Percentiles rank a stretch among this genome's conserved stretches.
phyloP scores from a whole-genome alignment of 2,113 vertebrate genomes.

The Spizaetus ornatus region DNA sequence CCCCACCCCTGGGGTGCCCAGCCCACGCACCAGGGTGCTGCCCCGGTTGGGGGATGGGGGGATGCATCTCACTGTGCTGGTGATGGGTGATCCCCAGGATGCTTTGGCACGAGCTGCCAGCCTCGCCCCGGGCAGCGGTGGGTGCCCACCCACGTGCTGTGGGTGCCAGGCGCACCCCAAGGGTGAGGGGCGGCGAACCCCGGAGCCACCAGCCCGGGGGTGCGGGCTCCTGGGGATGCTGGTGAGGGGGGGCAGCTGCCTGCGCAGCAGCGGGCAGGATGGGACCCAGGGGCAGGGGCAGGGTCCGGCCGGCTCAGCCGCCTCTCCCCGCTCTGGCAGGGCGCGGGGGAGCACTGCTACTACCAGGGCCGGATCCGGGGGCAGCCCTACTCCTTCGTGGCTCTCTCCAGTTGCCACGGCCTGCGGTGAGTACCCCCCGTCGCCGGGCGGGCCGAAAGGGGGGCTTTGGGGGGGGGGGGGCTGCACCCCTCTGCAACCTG shows the following conservation, averaged over 20 bases:
- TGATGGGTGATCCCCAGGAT: too few species aligned
- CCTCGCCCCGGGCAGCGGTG: not conserved
- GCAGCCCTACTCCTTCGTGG: constrained; percentile 79
- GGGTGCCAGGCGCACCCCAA: not conserved
- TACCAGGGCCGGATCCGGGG: constrained; percentile 89
- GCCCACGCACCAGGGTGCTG: not conserved
- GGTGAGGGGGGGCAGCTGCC: too few species aligned
- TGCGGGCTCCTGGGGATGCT: fast-evolving
- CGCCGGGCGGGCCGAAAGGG: fast-evolving
- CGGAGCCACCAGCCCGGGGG: fast-evolving
- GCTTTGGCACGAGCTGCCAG: not conserved
- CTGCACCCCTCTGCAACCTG: too few species aligned
- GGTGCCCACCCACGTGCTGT: not conserved
- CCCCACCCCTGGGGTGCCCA: not conserved
- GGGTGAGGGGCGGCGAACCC: not conserved
- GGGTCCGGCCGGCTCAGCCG: not conserved
- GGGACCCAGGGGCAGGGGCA: too few species aligned
- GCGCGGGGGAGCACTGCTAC: constrained; percentile 89
- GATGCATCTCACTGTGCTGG: not conserved
- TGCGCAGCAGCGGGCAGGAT: not conserved
- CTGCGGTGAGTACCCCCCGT: constrained; percentile 77
- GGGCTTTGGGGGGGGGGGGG: too few species aligned
- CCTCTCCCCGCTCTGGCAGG: constrained; percentile 65
- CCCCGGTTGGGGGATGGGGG: fast-evolving
- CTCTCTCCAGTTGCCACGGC: constrained; percentile 90